Base-by-base conservation (phyloP, 2,888 invertebrate species). In the Eupeodes latifasciatus region DNA sequence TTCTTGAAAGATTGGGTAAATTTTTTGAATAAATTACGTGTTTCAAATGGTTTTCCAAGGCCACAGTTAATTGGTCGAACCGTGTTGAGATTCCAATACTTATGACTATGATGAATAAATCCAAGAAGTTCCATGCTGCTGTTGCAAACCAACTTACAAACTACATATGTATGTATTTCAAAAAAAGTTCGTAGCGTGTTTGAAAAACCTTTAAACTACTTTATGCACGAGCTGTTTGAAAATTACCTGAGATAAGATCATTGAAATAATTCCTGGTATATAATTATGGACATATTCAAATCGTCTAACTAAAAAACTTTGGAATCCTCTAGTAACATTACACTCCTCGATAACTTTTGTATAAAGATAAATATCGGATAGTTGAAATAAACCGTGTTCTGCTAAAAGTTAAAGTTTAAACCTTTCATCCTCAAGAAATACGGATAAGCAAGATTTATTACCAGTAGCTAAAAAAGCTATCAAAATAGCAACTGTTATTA, bases 121-220 rank as follows among this genome's bases (percentile, higher is more conserved):
- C 88, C 61, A 89, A 66, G 14, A 85, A 89, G 14, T 89, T 89
- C 88, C 88, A 89, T 61, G 81, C 88, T 7, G 64, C 88, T 1
- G 88, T 89, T 53, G 64, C 85, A 44, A 75, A 85, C 62, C 74
- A 64, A 69, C 75, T 85, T 0, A 81, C 75, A 16, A 81, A n/a
- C 88, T 88, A 27, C 2, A 2, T 27, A 1, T 19, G 0, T 19
- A 1, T 27, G n/a, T n/a, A n/a, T 27, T 27, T 27, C 27, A 27
- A 27, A 27, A 27, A 27, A 27, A 3, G 27, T 27, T 2, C 3
- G 2, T 27, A 27, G 19, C 2, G 27, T 27, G 27, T 27, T 27
- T 27, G 3, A 27, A 27, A 27, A 27, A 27, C 2, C 2, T 27
- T 1, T 27, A 27, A 27, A 27, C 27, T 27, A 3, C 27, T 27